These are phyloP conservation scores for Megalopta genalis DNA, from an alignment of 1,140 invertebrate genomes.

Conservation along the genomic window DNA sequence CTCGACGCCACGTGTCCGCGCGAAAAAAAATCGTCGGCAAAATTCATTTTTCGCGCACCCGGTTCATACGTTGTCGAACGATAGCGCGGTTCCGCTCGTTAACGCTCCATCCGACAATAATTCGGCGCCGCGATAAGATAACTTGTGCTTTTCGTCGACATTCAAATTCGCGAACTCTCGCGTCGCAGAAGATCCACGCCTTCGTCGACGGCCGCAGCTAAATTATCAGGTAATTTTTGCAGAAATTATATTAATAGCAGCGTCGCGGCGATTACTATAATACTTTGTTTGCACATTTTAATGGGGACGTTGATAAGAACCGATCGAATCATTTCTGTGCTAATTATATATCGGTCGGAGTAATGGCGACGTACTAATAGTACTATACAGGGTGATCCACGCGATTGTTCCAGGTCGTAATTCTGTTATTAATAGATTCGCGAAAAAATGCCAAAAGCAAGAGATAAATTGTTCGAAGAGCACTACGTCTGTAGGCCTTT, in stretches of 20 bases:
- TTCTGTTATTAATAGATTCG: no score
- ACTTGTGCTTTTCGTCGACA: background rate
- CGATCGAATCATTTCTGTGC: background rate
- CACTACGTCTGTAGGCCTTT: no score
- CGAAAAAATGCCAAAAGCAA: no score
- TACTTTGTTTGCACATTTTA: background rate
- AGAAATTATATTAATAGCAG: background rate
- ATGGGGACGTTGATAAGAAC: background rate
- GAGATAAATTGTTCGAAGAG: no score
- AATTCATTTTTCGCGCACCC: background rate
- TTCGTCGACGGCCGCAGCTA: no score
- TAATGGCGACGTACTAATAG: no score
- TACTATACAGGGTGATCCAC: no score
- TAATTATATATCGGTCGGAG: no score
- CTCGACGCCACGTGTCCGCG: constrained; percentile 60
- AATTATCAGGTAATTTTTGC: constrained; percentile 9
- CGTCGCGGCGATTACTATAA: background rate
- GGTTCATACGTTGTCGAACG: no score
- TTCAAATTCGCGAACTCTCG: background rate
- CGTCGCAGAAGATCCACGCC: background rate
- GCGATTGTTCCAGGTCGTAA: no score
- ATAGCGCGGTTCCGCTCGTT: no score
- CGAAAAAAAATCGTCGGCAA: background rate
- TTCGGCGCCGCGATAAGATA: background rate
- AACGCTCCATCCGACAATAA: background rate